Evolutionary conservation across 2,888 invertebrate genomes (phyloP).

Genomic region (Cremastinae sp.): DNA sequence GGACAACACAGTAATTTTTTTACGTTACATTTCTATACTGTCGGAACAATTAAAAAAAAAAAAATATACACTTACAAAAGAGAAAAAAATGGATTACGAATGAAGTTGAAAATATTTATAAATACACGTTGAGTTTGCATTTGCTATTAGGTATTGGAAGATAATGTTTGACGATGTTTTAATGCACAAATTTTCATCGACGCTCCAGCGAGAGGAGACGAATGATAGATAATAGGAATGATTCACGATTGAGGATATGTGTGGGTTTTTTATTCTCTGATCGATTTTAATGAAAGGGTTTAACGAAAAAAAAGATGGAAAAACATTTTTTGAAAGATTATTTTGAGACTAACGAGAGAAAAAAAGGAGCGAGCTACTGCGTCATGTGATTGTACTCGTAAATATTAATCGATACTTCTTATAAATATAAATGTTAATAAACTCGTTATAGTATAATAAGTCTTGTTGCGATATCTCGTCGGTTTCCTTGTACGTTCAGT

Average conservation of each 20-base stretch:
- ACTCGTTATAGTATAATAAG: constrained; percentile 26
- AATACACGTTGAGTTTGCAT: neutral
- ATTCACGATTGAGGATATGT: no score
- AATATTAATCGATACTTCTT: constrained; percentile 19
- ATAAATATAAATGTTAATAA: constrained; percentile 31
- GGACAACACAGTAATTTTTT: constrained; percentile 33
- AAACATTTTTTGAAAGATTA: no score
- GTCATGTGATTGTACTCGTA: constrained; percentile 30
- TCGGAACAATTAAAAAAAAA: constrained; percentile 9
- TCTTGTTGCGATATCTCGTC: constrained; percentile 9
- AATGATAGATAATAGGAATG: no score
- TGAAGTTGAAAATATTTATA: constrained; percentile 35
- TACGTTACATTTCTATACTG: constrained; percentile 30
- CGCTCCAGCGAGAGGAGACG: no score
- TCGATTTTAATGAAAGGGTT: neutral
- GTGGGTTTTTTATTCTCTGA: no score
- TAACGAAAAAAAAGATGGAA: no score
- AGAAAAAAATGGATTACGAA: constrained; percentile 28
- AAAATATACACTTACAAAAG: constrained; percentile 11
- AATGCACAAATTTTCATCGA: neutral
- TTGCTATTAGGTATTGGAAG: no score
- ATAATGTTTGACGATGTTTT: constrained; percentile 15
- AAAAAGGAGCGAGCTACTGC: constrained; percentile 28
- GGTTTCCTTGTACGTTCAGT: neutral
- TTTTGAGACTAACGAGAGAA: neutral